phyloP scores from a whole-genome alignment of 1,140 invertebrate species.

The Pachyrhynchus sulphureomaculatus region DNA sequence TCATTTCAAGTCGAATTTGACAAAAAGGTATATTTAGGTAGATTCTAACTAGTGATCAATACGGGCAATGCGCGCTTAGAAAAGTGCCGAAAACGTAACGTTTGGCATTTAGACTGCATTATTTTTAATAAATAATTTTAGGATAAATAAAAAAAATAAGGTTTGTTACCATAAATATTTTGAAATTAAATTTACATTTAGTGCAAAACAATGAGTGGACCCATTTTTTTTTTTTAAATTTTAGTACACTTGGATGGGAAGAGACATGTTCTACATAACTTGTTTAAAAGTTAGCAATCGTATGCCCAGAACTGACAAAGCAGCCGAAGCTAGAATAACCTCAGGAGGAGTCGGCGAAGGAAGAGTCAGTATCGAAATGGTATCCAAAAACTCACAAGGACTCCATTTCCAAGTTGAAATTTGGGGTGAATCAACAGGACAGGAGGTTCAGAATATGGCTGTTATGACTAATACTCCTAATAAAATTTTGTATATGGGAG shows the following conservation, averaged over 20 bases:
- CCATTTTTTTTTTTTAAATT: conserved; percentile 16
- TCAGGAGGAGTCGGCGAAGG: conserved; percentile 15
- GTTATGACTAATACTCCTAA: conserved; percentile 2
- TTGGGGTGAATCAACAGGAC: conserved; percentile 6
- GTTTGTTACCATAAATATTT: no score
- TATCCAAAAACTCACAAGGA: conserved; percentile 3
- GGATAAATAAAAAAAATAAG: no score
- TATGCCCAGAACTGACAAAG: conserved; percentile 4
- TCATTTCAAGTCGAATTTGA: no score
- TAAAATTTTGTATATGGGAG: conserved; percentile 1
- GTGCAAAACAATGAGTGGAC: no score
- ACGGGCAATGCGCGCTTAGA: no score
- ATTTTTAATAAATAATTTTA: no score
- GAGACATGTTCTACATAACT: conserved; percentile 3
- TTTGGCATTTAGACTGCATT: no score
- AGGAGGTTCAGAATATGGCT: background rate
- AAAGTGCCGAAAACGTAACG: no score
- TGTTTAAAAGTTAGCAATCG: conserved; percentile 11
- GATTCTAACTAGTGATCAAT: no score
- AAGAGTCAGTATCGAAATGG: conserved; percentile 18
- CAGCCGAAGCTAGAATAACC: conserved; percentile 11
- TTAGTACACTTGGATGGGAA: conserved; percentile 10
- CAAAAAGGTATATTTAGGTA: no score
- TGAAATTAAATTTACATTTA: no score
- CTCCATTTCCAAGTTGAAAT: conserved; percentile 20